phyloP scores from a whole-genome alignment of 2,113 vertebrate species.

The Sula dactylatra region DNA sequence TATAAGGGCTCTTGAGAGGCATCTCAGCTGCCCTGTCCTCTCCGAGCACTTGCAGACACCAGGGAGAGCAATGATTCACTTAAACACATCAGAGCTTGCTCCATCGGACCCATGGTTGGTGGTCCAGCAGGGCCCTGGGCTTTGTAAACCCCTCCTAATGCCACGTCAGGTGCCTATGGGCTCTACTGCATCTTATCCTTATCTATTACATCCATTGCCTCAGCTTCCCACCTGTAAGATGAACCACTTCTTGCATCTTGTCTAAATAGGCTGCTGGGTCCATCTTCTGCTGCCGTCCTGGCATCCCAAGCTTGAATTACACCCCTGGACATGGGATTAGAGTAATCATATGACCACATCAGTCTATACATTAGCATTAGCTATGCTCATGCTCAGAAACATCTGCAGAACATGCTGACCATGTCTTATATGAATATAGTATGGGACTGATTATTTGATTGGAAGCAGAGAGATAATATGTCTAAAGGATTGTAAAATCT shows the following conservation, averaged over 20 bases:
- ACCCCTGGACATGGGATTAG: background rate
- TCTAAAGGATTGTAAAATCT: constrained; percentile 34
- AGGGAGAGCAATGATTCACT: background rate
- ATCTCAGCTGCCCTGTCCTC: background rate
- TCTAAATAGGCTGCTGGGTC: background rate
- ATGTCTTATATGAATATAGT: background rate
- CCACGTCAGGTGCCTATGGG: background rate
- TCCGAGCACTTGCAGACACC: background rate
- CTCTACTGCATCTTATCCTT: background rate
- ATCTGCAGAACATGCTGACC: background rate
- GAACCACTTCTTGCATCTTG: background rate
- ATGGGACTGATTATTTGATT: background rate
- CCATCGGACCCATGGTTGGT: accelerated
- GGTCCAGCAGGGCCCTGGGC: background rate
- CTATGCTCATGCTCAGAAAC: background rate
- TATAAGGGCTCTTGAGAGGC: background rate
- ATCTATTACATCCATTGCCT: background rate
- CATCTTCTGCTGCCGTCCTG: background rate
- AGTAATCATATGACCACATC: background rate
- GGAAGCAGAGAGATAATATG: constrained; percentile 4
- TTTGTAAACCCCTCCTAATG: background rate
- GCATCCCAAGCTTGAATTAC: background rate
- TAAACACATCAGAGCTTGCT: background rate
- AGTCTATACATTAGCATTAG: background rate
- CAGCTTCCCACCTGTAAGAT: background rate